Conservation (phyloP, 2,888 invertebrate species). For the Sinohyriopsis cumingii region DNA sequence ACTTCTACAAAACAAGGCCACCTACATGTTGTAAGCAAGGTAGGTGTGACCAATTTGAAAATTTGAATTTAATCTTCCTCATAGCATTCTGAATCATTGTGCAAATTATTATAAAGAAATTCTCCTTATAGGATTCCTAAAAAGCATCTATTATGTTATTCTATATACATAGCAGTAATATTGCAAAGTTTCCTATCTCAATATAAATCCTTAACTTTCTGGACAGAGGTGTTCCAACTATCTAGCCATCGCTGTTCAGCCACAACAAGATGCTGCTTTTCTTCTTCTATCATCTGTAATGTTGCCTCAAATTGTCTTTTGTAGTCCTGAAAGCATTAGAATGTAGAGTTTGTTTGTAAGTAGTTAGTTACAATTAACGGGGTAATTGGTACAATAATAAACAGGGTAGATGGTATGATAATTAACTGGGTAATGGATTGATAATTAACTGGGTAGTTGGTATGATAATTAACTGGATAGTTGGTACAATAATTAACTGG, state of each 20-base stretch:
- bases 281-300: slow-evolving; percentile 57
- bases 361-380: background rate
- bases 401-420: no score
- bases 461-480: background rate
- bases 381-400: background rate
- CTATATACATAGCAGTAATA: no score
- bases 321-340: slow-evolving; percentile 55
- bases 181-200: slow-evolving; percentile 9
- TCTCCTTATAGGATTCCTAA: no score
- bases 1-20: no score
- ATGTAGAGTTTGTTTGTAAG: background rate
- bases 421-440: background rate
- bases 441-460: background rate
- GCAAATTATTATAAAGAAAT: no score
- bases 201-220: slow-evolving; percentile 64
- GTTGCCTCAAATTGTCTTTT: slow-evolving; percentile 58
- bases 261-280: slow-evolving; percentile 51
- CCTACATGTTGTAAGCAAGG: no score
- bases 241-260: slow-evolving; percentile 67
- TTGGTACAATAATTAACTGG: background rate
- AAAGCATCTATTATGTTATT: no score
- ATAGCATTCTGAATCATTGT: no score
- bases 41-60: no score
- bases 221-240: slow-evolving; percentile 65
- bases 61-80: no score